A percentile compares a stretch with the other conserved stretches of the same genome.
Evolutionary conservation across 2,888 invertebrate species (phyloP).

Genomic region (Eupithecia dodoneata): DNA sequence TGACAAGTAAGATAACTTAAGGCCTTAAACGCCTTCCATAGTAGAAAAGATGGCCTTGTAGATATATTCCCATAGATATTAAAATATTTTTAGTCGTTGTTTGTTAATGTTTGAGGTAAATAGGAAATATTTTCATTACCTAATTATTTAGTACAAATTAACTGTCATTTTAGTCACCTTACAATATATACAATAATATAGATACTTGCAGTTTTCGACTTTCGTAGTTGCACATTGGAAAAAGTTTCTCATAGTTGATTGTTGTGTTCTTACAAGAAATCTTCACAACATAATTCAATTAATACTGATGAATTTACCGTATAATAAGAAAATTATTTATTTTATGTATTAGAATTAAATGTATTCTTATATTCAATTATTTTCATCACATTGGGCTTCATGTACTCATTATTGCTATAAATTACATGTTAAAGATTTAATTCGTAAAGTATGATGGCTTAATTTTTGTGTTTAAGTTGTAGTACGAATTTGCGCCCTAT

Average conservation of each 20-base stretch:
- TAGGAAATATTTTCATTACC: constrained; percentile 35
- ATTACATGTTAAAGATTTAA: not conserved
- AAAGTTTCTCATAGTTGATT: not conserved
- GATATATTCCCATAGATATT: constrained; percentile 54
- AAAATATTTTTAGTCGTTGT: constrained; percentile 34
- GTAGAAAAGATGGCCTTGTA: constrained; percentile 64
- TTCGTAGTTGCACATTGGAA: constrained; percentile 19
- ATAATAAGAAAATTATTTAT: constrained; percentile 43
- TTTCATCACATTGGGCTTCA: constrained; percentile 32
- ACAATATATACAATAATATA: not conserved
- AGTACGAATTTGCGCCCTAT: not conserved
- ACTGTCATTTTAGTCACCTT: constrained; percentile 27
- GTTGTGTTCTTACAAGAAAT: constrained; percentile 16
- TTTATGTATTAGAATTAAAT: constrained; percentile 48
- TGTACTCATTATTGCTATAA: not conserved
- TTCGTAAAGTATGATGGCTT: constrained; percentile 14
- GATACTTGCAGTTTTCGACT: constrained; percentile 4
- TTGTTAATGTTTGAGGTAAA: constrained; percentile 27
- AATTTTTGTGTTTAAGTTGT: not conserved
- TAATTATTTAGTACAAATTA: constrained; percentile 49
- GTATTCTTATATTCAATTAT: constrained; percentile 35
- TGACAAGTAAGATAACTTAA: not conserved
- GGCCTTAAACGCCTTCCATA: constrained; percentile 19
- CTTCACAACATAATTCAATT: constrained; percentile 29
- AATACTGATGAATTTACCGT: constrained; percentile 39